Percentiles rank a stretch among this genome's conserved stretches.
Evolutionary conservation across 2,888 invertebrate genomes (phyloP).

Genomic region (Rhogogaster chlorosoma): DNA sequence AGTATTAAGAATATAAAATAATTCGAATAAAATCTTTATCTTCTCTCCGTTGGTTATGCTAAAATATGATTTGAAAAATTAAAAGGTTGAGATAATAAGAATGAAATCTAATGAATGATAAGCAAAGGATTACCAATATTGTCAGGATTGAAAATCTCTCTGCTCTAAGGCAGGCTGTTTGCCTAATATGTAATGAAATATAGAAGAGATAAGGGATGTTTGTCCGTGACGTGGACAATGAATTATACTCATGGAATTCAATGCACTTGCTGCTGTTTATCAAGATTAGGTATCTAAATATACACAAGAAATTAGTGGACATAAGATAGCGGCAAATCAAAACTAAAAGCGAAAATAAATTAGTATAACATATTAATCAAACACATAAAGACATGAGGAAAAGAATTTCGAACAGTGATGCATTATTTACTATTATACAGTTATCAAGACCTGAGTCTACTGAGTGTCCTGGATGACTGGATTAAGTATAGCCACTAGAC

Average conservation of each 20-base stretch:
- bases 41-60: background rate
- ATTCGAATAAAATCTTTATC: background rate
- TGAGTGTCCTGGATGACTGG: background rate
- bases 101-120: background rate
- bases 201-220: background rate
- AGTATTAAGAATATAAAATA: background rate
- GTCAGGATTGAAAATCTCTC: background rate
- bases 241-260: background rate
- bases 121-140: background rate
- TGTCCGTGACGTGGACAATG: slow-evolving; percentile 3
- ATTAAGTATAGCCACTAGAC: background rate
- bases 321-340: slow-evolving; percentile 39
- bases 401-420: background rate
- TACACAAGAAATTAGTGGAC: slow-evolving; percentile 9
- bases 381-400: background rate
- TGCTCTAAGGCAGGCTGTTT: slow-evolving; percentile 3
- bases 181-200: background rate
- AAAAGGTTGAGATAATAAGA: background rate
- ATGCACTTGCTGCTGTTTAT: slow-evolving; percentile 19
- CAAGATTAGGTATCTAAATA: slow-evolving; percentile 17
- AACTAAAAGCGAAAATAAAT: slow-evolving; percentile 5
- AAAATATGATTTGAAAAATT: background rate
- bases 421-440: background rate
- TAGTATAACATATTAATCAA: slow-evolving; percentile 9
- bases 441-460: background rate